Evolutionary conservation across 2,888 invertebrate genomes (phyloP).

Genomic region (Aromia moschata): DNA sequence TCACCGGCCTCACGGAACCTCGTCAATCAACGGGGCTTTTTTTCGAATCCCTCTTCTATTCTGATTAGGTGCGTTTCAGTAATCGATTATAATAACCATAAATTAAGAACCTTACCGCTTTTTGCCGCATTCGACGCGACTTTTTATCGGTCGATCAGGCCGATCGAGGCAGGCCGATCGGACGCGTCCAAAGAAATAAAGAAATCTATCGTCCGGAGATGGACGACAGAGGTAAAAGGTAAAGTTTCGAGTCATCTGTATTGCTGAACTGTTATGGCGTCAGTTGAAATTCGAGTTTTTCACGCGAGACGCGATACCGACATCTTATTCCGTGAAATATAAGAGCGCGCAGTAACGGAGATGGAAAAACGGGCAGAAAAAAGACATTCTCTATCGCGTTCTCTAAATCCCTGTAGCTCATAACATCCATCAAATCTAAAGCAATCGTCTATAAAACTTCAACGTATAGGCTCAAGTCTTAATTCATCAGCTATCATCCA

Average conservation of each 20-base stretch:
- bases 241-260: not conserved
- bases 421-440: too few relatives aligned
- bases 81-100: conserved; percentile 18
- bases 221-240: conserved; percentile 5
- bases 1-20: conserved; percentile 18
- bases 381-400: too few relatives aligned
- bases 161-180: not conserved
- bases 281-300: not conserved
- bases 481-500: too few relatives aligned
- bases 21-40: conserved; percentile 12
- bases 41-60: conserved; percentile 8
- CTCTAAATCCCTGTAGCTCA: too few relatives aligned
- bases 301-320: too few relatives aligned
- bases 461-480: too few relatives aligned
- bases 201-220: conserved; percentile 6
- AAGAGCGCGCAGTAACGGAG: too few relatives aligned
- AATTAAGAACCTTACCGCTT: conserved; percentile 12
- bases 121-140: conserved; percentile 4
- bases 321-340: too few relatives aligned
- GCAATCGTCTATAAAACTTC: too few relatives aligned
- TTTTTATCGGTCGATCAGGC: conserved; percentile 1
- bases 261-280: not conserved
- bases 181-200: conserved; percentile 8
- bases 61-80: conserved; percentile 5
- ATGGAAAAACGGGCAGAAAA: too few relatives aligned